Conservation (phyloP, 2,113 vertebrate species). For the Leiothrix lutea region DNA sequence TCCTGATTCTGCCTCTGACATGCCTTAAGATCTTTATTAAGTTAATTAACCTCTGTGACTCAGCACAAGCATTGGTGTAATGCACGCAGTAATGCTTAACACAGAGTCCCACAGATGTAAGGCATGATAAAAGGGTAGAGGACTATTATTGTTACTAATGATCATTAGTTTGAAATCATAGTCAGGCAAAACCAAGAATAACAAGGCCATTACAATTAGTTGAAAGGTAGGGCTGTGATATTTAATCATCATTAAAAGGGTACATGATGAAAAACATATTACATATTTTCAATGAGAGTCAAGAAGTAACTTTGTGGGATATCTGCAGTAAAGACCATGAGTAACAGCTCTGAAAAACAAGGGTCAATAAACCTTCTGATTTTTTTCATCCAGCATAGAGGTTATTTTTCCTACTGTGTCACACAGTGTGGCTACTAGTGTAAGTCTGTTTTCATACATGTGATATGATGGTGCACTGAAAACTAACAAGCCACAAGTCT, state of each 20-base stretch:
- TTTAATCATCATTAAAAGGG: slow-evolving; percentile 31
- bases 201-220: slow-evolving; percentile 30
- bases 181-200: slow-evolving; percentile 49
- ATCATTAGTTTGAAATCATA: slow-evolving; percentile 48
- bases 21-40: slow-evolving; percentile 33
- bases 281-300: background rate
- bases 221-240: slow-evolving; percentile 28
- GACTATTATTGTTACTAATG: slow-evolving; percentile 38
- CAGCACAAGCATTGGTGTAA: slow-evolving; percentile 35
- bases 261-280: slow-evolving; percentile 38
- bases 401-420: background rate
- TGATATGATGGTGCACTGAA: background rate
- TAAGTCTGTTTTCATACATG: background rate
- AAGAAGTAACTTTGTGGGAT: background rate
- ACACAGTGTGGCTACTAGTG: background rate
- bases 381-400: background rate
- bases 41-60: slow-evolving; percentile 58
- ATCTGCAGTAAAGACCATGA: background rate
- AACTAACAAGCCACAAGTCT: background rate
- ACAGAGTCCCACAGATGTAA: slow-evolving; percentile 4
- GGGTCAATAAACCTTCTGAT: background rate
- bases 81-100: background rate
- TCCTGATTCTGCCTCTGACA: background rate
- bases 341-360: background rate
- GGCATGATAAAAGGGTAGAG: slow-evolving; percentile 32